These are phyloP conservation scores for pig (Sus scrofa) DNA, from an alignment of 2,113 vertebrate species.

Conservation along the genomic window T2T-Sscrofa CM000812.6:246196501-246197000, in stretches of 20 bases:
- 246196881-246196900: not conserved
- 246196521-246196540: not conserved
- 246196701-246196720: not conserved
- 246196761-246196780: not conserved
- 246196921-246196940: not conserved
- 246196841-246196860: not conserved
- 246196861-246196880: slow-evolving; percentile 30
- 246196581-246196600: not conserved
- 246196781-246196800: not conserved
- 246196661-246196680: not conserved
- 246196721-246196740: not conserved
- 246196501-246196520: not conserved
- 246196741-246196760: not conserved
- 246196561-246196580: not conserved
- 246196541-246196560: not conserved
- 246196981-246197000: not conserved
- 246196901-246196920: not conserved
- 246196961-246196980: not conserved
- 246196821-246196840: not conserved
- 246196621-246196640: not conserved
- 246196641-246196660: not conserved
- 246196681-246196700: not conserved
- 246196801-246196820: not conserved
- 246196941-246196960: slow-evolving; percentile 32
- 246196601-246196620: not conserved